Evolutionary conservation across 1,140 invertebrate genomes (phyloP).

Genomic region (Ostrea denselamellosa): DNA sequence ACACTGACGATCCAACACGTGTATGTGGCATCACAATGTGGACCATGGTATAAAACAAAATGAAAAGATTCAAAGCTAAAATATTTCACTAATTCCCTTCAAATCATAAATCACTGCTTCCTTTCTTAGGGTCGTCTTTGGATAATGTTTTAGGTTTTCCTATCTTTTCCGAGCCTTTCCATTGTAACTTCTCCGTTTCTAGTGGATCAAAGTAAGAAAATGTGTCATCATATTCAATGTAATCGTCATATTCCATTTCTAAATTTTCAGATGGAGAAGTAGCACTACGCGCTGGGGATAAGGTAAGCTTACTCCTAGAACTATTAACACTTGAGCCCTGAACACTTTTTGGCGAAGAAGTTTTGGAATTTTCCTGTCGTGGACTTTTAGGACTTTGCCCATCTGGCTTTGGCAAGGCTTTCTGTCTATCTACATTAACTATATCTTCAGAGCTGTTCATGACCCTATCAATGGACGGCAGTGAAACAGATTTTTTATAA

Average conservation of each 20-base stretch:
- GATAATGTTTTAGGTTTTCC: slow-evolving; percentile 53
- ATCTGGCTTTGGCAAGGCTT: slow-evolving; percentile 70
- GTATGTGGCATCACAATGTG: neutral
- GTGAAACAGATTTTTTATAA: slow-evolving; percentile 60
- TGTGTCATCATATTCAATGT: slow-evolving; percentile 73
- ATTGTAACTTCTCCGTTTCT: slow-evolving; percentile 69
- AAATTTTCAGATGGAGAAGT: slow-evolving; percentile 68
- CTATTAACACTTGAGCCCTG: slow-evolving; percentile 61
- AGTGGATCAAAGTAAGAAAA: slow-evolving; percentile 75
- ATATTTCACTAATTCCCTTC: neutral
- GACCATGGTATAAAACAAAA: neutral
- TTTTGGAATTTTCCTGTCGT: slow-evolving; percentile 56
- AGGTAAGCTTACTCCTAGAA: slow-evolving; percentile 63
- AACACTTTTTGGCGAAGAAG: slow-evolving; percentile 63
- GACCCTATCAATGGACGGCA: slow-evolving; percentile 36
- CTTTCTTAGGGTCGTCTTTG: neutral
- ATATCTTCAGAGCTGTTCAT: slow-evolving; percentile 27
- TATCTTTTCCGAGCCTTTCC: slow-evolving; percentile 71
- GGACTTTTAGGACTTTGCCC: slow-evolving; percentile 74
- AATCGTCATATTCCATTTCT: slow-evolving; percentile 76
- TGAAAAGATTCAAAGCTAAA: neutral
- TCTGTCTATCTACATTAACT: slow-evolving; percentile 64
- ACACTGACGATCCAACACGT: neutral
- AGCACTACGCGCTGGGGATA: slow-evolving; percentile 71
- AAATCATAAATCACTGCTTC: neutral